Base-by-base conservation (phyloP, 2,888 invertebrate genomes). In the Ectemnius lituratus region DNA sequence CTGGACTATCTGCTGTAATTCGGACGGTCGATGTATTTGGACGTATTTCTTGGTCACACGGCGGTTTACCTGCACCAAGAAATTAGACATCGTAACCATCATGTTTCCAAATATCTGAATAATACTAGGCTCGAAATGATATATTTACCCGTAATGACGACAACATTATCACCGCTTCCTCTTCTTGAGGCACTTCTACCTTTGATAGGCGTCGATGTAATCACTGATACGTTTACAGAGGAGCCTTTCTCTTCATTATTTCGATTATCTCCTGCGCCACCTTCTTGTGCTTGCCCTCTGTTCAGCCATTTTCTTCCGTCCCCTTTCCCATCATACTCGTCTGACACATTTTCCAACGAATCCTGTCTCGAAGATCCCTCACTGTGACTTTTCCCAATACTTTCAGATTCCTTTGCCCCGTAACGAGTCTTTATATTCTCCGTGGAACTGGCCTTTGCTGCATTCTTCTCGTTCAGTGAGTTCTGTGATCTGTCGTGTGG, bases 1-100 rank as follows among this genome's bases (percentile, higher is more conserved):
- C 93, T 59, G 93, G 92, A 84, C 91, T 88, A 72, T 93, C 92
- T 2, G 92, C 90, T 79, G 92, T 93, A 72, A 93, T 93, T 16
- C 92, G 91, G 69, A 93, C 92, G 52, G 88, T 90, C 47, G 93
- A 92, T 58, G 92, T 92, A 63, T 92, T 92, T 60, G 90, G 81
- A 80, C 91, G 91, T 73, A 87, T 69, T 20, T 89, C 89, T 62
- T 80, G 78, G 0, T 89, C 88, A 23, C 83, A 27, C 76, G 85
- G 85, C 27, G 86, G 72, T 73, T 86, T 87, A 45, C 88, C 89
- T 88, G 62, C 13, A 72, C 60, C 4, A 4, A 23, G 49, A 14
- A 14, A 27, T 37, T 37, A 37, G 11, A 6, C 37, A 37, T 11
- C 4, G 37, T 37, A 37, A 37, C 11, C 37, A 37, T 6, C 37